phyloP scores from a whole-genome alignment of 2,888 invertebrate genomes.

The Sycophila texana region DNA sequence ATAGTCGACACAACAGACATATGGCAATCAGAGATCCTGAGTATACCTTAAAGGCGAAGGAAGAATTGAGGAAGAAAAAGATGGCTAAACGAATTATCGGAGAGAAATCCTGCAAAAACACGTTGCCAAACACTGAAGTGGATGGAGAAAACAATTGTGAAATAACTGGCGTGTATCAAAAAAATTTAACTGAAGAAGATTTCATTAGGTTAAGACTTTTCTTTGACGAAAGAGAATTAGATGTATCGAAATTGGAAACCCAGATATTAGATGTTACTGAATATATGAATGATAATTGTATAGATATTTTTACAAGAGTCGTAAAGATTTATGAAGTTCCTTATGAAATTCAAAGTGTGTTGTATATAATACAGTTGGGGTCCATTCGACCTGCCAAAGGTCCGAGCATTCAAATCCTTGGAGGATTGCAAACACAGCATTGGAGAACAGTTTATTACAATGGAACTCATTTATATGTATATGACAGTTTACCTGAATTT shows the following conservation, averaged over 20 bases:
- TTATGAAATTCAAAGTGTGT: neutral
- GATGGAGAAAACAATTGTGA: neutral
- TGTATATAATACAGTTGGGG: no score
- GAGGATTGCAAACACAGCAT: neutral
- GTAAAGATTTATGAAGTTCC: neutral
- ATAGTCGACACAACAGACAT: slow-evolving; percentile 52
- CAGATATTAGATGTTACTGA: neutral
- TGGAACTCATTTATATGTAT: neutral
- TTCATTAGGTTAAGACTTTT: neutral
- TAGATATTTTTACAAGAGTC: neutral
- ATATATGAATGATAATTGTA: neutral
- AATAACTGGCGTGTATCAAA: neutral
- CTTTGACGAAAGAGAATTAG: neutral
- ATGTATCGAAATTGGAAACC: neutral
- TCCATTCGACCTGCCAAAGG: neutral
- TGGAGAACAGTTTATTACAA: slow-evolving; percentile 9
- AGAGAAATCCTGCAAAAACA: neutral
- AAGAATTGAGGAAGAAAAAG: neutral
- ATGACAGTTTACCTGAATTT: neutral
- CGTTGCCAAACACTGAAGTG: neutral
- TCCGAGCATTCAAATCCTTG: neutral
- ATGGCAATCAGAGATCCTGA: slow-evolving; percentile 49
- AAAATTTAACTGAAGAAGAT: neutral
- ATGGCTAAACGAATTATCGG: neutral
- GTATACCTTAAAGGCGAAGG: neutral